Evolutionary conservation across 2,888 invertebrate genomes (phyloP).

Genomic region (Amiota minor): DNA sequence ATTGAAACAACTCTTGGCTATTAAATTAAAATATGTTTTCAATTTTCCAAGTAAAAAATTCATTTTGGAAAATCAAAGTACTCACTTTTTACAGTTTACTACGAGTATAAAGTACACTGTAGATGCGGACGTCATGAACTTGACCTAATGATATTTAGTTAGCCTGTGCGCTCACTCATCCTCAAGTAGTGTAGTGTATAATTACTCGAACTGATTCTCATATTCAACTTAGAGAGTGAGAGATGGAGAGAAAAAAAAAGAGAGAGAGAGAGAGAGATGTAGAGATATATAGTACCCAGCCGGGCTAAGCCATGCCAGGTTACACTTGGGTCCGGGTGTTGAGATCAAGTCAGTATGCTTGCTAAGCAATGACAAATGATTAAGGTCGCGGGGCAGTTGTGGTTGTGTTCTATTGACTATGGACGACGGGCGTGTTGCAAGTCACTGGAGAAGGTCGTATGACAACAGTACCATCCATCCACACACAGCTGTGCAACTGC

Average conservation of each 20-base stretch:
- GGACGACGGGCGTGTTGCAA: slow-evolving; percentile 47
- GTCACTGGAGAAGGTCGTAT: slow-evolving; percentile 13
- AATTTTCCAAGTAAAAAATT: slow-evolving; percentile 22
- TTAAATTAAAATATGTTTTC: slow-evolving; percentile 53
- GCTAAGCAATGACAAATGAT: slow-evolving; percentile 62
- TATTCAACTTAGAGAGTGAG: too few species aligned
- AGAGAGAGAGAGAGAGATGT: too few species aligned
- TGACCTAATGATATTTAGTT: slow-evolving; percentile 67
- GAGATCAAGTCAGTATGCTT: slow-evolving; percentile 35
- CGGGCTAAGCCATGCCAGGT: too few species aligned
- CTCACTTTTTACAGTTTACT: too few species aligned
- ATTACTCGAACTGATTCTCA: slow-evolving; percentile 2
- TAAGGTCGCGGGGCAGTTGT: slow-evolving; percentile 62
- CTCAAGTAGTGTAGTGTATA: background rate
- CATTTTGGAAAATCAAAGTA: too few species aligned
- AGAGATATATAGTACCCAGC: too few species aligned
- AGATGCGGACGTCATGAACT: slow-evolving; percentile 55
- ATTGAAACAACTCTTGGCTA: slow-evolving; percentile 38
- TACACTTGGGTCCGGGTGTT: slow-evolving; percentile 49
- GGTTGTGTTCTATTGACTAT: slow-evolving; percentile 41
- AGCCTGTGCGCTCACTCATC: slow-evolving; percentile 35
- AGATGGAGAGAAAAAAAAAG: too few species aligned
- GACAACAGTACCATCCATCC: slow-evolving; percentile 36
- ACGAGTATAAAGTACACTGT: slow-evolving; percentile 35
- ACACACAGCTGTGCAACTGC: slow-evolving; percentile 49